Evolutionary conservation across 1,140 invertebrate genomes (phyloP).

Genomic region (Drosophila ogumai): DNA sequence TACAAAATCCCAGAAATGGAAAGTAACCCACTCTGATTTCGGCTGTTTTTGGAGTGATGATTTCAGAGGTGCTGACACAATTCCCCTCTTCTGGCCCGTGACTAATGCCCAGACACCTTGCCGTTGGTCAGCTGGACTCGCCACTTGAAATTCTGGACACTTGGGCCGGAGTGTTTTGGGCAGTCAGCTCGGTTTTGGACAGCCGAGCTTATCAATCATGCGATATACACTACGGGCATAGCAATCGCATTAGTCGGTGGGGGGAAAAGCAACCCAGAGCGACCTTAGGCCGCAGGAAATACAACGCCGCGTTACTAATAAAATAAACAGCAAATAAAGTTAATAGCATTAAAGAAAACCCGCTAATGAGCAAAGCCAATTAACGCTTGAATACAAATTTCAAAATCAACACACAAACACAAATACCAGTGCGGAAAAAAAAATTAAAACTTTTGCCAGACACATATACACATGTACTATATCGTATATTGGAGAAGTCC

Average conservation of each 20-base stretch:
- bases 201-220: constrained; percentile 48
- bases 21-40: constrained; percentile 41
- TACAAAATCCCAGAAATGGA: constrained; percentile 32
- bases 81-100: constrained; percentile 24
- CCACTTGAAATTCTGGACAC: constrained; percentile 52
- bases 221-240: constrained; percentile 59
- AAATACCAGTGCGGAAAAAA: constrained; percentile 23
- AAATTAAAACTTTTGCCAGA: constrained; percentile 42
- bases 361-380: constrained; percentile 82
- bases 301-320: constrained; percentile 77
- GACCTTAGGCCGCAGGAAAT: constrained; percentile 70
- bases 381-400: constrained; percentile 78
- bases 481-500: constrained; percentile 9
- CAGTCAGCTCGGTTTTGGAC: constrained; percentile 29
- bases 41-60: constrained; percentile 36
- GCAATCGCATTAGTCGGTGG: constrained; percentile 73
- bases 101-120: constrained; percentile 31
- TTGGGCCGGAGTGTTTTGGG: constrained; percentile 25
- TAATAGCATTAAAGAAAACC: constrained; percentile 77
- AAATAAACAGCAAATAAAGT: constrained; percentile 82
- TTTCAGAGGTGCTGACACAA: constrained; percentile 39
- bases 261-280: neutral
- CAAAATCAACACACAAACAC: constrained; percentile 69
- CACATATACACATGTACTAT: constrained; percentile 2
- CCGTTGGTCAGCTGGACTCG: neutral